Percentiles rank a stretch among this genome's conserved stretches.
Conservation (phyloP, 2,888 invertebrate genomes). For the Epinotia brunnichana region DNA sequence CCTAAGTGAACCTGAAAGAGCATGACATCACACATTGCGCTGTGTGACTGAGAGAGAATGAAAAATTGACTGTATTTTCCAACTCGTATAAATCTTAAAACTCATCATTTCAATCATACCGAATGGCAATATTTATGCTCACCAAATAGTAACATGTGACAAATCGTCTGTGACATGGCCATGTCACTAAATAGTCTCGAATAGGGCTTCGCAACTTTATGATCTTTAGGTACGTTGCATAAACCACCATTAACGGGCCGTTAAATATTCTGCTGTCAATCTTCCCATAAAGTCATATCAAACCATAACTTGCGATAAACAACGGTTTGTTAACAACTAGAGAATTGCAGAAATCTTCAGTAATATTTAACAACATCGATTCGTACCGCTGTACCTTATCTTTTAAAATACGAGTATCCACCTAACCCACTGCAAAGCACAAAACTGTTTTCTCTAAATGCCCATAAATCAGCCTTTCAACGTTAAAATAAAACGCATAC, state of each 20-base stretch:
- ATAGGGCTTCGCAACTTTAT: background rate
- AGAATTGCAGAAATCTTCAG: background rate
- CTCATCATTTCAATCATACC: background rate
- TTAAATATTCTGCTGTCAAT: too few species aligned
- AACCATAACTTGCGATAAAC: too few species aligned
- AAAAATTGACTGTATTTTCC: too few species aligned
- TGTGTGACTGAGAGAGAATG: too few species aligned
- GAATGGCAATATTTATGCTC: background rate
- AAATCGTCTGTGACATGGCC: background rate
- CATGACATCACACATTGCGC: too few species aligned
- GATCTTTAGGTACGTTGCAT: too few species aligned
- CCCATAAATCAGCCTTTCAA: slow-evolving; percentile 30
- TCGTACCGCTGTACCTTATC: background rate
- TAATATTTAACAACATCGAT: slow-evolving; percentile 1
- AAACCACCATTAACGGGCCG: too few species aligned
- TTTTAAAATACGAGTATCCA: slow-evolving; percentile 12
- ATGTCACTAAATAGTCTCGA: background rate
- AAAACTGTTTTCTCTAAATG: slow-evolving; percentile 33
- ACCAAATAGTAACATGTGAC: background rate
- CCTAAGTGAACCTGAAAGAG: too few species aligned
- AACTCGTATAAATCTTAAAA: background rate
- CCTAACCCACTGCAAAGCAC: slow-evolving; percentile 25
- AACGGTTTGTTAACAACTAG: too few species aligned
- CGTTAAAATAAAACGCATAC: too few species aligned
- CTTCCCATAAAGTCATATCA: too few species aligned